Base-by-base conservation (phyloP, 2,888 invertebrate genomes). In the Pollenia amentaria region DNA sequence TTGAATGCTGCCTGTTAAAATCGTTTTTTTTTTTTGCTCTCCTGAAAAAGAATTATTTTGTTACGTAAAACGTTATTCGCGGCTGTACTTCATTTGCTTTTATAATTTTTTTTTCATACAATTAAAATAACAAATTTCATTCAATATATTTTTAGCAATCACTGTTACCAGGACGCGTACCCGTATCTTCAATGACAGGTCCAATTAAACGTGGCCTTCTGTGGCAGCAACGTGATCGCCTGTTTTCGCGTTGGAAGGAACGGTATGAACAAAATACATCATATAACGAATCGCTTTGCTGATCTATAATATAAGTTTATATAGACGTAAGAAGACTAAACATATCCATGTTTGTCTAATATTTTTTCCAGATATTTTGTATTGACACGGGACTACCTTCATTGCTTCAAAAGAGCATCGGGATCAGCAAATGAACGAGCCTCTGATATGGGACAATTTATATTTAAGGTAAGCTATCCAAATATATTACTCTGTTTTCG, bases 241-340 rank as follows among this genome's bases (percentile, higher is more conserved):
- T 95, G 76, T 95, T 95, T 93, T 95, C 95, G 82, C 93, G 95
- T 87, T 95, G 95, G 95, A 95, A 95, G 92, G 95, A 95, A 91
- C 94, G 95, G 90, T 93, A 89, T 90, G 90, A 29, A 29, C n/a
- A 29, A 29, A 29, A 29, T 0, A 29, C 29, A 6, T 4, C 29
- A 29, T 6, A 29, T 29, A 29, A 29, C 4, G 6, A 29, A 29
- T 29, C 29, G 29, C 4, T 29, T 29, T 29, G 29, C 29, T 6
- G 29, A 29, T 29, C 29, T 29, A 29, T 29, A 29, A 6, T 29
- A 3, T 29, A 6, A 29, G 6, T 29, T 29, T 29, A 29, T 29
- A 29, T 29, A 29, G 6, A 29, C 29, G 29, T 29, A 29, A 29
- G 29, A 29, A 29, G 29, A 29, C 29, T 29, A 29, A 29, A 29